Percentiles rank a stretch among this genome's conserved stretches.
Conservation (phyloP, 2,113 vertebrate species). For the Oceanites oceanicus region DNA sequence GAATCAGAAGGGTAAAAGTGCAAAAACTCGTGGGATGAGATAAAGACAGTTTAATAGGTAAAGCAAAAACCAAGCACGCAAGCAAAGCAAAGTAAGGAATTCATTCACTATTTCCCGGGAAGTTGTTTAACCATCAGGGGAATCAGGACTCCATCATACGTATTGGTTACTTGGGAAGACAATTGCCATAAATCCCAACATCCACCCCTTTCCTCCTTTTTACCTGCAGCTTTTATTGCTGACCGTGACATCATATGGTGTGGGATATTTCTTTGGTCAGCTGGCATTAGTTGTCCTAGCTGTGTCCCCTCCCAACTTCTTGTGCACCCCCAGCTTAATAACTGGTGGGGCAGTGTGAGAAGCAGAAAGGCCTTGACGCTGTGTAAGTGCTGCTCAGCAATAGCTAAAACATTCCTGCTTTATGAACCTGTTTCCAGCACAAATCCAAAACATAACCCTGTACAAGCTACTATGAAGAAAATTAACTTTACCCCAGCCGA, state of each 20-base stretch:
- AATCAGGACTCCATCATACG: neutral
- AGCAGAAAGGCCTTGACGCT: neutral
- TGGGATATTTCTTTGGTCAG: neutral
- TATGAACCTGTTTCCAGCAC: neutral
- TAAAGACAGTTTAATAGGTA: too few species aligned
- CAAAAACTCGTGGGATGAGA: too few species aligned
- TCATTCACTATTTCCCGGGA: neutral
- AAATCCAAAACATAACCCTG: neutral
- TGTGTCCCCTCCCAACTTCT: neutral
- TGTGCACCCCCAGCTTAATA: neutral
- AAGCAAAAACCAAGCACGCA: too few species aligned
- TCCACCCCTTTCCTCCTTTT: neutral
- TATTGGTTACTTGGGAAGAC: neutral
- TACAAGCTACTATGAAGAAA: neutral
- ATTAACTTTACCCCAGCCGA: neutral
- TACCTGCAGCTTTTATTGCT: neutral
- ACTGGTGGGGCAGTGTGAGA: accelerated
- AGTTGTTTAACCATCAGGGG: neutral
- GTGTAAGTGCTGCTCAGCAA: neutral
- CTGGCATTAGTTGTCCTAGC: neutral
- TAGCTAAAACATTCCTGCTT: neutral
- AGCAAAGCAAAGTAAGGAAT: neutral
- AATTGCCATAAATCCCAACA: accelerated
- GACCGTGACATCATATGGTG: accelerated
- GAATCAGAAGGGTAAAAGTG: too few species aligned